A percentile compares a stretch with the other conserved stretches of the same genome.
phyloP scores from a whole-genome alignment of 2,113 vertebrate species.

The Gorsachius goisagi region DNA sequence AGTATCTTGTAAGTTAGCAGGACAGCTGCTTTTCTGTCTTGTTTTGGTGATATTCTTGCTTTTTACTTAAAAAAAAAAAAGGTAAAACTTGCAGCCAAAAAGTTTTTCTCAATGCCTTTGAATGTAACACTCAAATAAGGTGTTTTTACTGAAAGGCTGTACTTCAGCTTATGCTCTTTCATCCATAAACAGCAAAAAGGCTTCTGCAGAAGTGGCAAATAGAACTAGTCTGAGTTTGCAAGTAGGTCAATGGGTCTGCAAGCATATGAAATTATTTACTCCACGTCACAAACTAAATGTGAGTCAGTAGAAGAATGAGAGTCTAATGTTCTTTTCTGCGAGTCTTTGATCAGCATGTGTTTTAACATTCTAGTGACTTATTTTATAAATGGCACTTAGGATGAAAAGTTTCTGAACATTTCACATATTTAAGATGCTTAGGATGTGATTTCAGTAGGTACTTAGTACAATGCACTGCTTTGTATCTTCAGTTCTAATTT shows the following conservation, averaged over 20 bases:
- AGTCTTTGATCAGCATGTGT: constrained; percentile 35
- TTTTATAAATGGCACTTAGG: constrained; percentile 35
- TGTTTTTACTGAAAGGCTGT: neutral
- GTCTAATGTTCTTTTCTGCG: neutral
- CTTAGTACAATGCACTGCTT: neutral
- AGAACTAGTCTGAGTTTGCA: neutral
- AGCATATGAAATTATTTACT: constrained; percentile 34
- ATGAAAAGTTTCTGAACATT: constrained; percentile 8
- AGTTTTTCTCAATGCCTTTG: neutral
- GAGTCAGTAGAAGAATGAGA: neutral
- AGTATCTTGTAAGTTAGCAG: neutral
- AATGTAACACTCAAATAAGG: neutral
- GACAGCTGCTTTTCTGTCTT: neutral
- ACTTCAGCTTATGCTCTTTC: neutral
- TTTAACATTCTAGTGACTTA: constrained; percentile 25
- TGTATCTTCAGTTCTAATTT: neutral
- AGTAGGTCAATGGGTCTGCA: neutral
- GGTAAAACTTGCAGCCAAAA: neutral
- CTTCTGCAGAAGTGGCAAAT: neutral
- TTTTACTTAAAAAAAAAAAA: neutral
- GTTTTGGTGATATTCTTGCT: neutral
- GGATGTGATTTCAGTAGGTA: neutral
- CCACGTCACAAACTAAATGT: neutral
- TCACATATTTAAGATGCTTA: neutral
- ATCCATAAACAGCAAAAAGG: neutral